Base-by-base conservation (phyloP, 2,113 vertebrate genomes). In the Lepus timidus region DNA sequence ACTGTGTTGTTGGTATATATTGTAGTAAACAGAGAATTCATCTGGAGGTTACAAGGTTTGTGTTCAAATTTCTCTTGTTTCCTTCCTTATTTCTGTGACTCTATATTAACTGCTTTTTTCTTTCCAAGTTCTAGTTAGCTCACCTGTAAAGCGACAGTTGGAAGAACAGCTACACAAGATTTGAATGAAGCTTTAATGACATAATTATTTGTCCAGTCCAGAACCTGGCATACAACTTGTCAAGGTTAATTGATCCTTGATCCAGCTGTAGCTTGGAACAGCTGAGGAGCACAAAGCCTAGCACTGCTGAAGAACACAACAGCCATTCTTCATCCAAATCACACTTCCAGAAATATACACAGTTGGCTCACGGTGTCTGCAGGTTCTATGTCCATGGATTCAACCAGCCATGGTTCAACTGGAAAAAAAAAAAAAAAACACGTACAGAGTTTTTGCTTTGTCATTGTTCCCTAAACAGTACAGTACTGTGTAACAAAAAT, bases 241-340 rank as follows among this genome's bases (percentile, higher is more conserved):
- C 39, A 94, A 65, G 31, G 49, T 71, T 67, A 31, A 76, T 81
- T 83, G 52, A 91, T 49, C 76, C 39, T 78, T 64, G 5, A 88
- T 82, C 73, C 85, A 55, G 31, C 84, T 39, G 23, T 85, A 64
- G 39, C 44, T 80, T 70, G 86, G 23, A 95, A 73, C 23, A 93
- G 20, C 17, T 76, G 55, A 70, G 44, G 44, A 94, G 2, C 33
- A 58, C 27, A 27, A 61, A 90, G 51, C 0, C 33, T 55, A 20
- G 44, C 29, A 5, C 0, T 31, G 19, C 17, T 6, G 29, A 74
- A 70, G 82, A 93, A 31, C 17, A 64, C 2, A 61, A 23, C 22
- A 80, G 27, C 33, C n/a, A 14, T 80, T 81, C 49, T 86, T 92
- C 11, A 31, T 61, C 27, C 5, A 64, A 65, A 78, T 2, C 13